A percentile compares a stretch with the other conserved stretches of the same genome.
These are phyloP conservation scores for Buteo buteo DNA, from an alignment of 2,113 vertebrate genomes.

Conservation along the genomic window DNA sequence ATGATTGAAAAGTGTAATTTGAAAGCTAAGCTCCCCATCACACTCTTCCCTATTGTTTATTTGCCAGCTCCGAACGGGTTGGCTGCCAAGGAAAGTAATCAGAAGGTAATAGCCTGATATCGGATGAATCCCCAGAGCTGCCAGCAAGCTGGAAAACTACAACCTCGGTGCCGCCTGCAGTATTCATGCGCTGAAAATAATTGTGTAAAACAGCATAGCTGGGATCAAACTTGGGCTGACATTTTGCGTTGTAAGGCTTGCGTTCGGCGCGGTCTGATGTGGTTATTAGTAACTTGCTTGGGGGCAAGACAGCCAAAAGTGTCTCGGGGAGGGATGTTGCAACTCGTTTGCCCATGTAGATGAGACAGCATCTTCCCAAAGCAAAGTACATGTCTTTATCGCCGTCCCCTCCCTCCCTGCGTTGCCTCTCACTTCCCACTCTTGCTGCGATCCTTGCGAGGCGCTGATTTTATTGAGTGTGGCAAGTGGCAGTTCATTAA, in stretches of 20 bases:
- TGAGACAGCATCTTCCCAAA: neutral
- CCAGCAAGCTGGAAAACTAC: constrained; percentile 58
- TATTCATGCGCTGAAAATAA: constrained; percentile 43
- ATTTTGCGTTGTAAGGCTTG: neutral
- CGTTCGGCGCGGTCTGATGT: neutral
- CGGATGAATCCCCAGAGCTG: constrained; percentile 61
- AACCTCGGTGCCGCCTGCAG: constrained; percentile 16
- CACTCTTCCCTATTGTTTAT: constrained; percentile 55
- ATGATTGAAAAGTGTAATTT: constrained; percentile 52
- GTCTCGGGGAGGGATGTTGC: neutral
- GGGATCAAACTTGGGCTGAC: constrained; percentile 49
- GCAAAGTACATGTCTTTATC: neutral
- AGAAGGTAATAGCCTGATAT: constrained; percentile 68
- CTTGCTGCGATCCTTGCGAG: constrained; percentile 36
- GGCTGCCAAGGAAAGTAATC: constrained; percentile 69
- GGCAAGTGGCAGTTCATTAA: constrained; percentile 81
- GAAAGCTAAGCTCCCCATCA: constrained; percentile 44
- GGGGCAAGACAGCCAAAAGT: constrained; percentile 21
- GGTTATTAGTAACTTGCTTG: constrained; percentile 51
- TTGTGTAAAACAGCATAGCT: constrained; percentile 47
- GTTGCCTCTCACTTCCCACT: neutral
- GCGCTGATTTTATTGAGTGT: constrained; percentile 74
- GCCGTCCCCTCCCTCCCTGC: neutral
- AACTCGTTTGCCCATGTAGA: neutral
- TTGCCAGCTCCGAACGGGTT: constrained; percentile 45